Evolutionary conservation across 1,140 invertebrate species (phyloP).

Genomic region (Euwallacea fornicatus): DNA sequence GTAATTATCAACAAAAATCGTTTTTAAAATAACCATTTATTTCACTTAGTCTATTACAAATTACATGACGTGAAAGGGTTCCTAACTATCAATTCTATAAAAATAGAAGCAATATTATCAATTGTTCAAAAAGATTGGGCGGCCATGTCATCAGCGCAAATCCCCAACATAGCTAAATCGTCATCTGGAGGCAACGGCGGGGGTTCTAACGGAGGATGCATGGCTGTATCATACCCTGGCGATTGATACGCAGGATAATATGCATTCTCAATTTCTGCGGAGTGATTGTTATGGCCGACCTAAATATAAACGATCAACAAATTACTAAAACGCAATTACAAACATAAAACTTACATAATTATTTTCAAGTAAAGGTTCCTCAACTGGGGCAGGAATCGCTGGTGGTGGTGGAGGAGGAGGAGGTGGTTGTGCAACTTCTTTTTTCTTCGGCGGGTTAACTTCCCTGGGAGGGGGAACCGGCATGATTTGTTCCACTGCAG

Average conservation of each 20-base stretch:
- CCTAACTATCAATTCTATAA: not conserved
- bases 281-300: not conserved
- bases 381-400: not conserved
- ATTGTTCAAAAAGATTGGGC: conserved; percentile 55
- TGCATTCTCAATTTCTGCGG: conserved; percentile 5
- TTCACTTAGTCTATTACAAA: too few relatives aligned
- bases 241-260: conserved; percentile 35
- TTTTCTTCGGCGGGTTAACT: conserved; percentile 21
- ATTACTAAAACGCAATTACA: too few relatives aligned
- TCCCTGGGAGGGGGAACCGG: conserved; percentile 40
- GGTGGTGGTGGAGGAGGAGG: conserved; percentile 32
- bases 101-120: conserved; percentile 12
- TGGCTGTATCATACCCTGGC: conserved; percentile 38
- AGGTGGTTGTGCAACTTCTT: conserved; percentile 3
- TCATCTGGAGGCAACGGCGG: conserved; percentile 56
- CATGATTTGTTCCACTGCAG: conserved; percentile 17
- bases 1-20: too few relatives aligned
- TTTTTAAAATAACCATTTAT: too few relatives aligned
- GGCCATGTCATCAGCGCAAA: conserved; percentile 68
- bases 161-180: conserved; percentile 69
- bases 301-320: too few relatives aligned
- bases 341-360: too few relatives aligned
- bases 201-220: conserved; percentile 48
- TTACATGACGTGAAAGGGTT: too few relatives aligned
- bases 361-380: too few relatives aligned